Conservation (phyloP, 2,113 vertebrate species). For the Sturnira hondurensis region DNA sequence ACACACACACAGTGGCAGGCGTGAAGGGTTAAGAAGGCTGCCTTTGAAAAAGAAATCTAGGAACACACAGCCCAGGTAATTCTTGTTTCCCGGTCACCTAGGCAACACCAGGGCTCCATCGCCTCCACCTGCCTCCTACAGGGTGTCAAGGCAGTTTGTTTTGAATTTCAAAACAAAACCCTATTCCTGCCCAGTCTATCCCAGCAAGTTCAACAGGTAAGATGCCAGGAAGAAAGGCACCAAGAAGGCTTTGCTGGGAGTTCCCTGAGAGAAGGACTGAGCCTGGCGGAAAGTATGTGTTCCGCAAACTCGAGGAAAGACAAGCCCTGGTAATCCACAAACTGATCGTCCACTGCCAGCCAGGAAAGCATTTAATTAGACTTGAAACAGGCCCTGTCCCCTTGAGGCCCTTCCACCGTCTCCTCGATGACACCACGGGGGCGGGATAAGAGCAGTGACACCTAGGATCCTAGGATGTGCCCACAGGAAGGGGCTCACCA, state of each 20-base stretch:
- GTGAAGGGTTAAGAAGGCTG: background rate
- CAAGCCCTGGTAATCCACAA: background rate
- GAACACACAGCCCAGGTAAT: background rate
- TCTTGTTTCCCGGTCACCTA: background rate
- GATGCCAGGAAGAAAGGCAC: background rate
- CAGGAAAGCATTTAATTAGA: background rate
- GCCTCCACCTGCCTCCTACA: background rate
- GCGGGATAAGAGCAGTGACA: background rate
- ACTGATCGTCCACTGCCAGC: background rate
- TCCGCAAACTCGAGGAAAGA: background rate
- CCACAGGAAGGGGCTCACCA: background rate
- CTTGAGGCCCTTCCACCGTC: background rate
- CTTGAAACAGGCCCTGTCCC: background rate
- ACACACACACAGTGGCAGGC: background rate
- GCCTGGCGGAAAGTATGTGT: background rate
- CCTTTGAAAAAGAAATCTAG: background rate
- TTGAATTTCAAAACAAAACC: background rate
- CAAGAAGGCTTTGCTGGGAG: background rate
- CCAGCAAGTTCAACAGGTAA: background rate
- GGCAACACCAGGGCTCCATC: background rate
- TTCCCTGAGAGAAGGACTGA: background rate
- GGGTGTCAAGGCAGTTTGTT: background rate
- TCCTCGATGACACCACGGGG: background rate
- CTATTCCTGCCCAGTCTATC: background rate
- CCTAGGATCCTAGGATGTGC: accelerated